phyloP scores from a whole-genome alignment of 2,113 vertebrate genomes.

The Agelaius tricolor region DNA sequence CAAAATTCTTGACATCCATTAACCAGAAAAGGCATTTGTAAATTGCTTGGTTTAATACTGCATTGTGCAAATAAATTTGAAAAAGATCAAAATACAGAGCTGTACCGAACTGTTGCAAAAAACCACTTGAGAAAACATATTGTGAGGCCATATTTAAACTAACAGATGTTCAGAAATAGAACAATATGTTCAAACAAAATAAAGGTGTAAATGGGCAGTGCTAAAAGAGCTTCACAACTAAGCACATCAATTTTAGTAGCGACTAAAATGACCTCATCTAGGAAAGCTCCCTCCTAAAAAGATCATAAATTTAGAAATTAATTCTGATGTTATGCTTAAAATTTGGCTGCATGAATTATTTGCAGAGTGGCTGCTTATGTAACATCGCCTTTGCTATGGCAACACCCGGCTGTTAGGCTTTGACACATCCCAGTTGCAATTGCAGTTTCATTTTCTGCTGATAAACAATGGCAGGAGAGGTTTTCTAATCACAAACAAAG shows the following conservation, averaged over 20 bases:
- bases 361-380: constrained; percentile 43
- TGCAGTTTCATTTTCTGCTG: constrained; percentile 51
- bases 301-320: constrained; percentile 1
- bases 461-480: constrained; percentile 40
- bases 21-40: background rate
- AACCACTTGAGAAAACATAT: constrained; percentile 67
- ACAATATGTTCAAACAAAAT: constrained; percentile 70
- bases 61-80: background rate
- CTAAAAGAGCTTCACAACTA: constrained; percentile 39
- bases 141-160: constrained; percentile 61
- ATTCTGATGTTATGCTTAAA: constrained; percentile 7
- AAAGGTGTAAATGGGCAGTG: constrained; percentile 41
- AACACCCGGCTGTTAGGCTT: constrained; percentile 30
- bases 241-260: background rate
- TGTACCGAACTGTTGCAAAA: constrained; percentile 23
- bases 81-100: constrained; percentile 4
- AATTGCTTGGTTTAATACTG: background rate
- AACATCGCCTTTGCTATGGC: constrained; percentile 46
- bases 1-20: background rate
- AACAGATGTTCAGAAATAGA: constrained; percentile 70
- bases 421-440: constrained; percentile 12
- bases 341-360: constrained; percentile 26
- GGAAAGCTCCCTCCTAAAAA: constrained; percentile 1
- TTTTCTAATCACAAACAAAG: constrained; percentile 20
- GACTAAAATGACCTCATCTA: background rate